Percentiles rank a stretch among this genome's conserved stretches.
Evolutionary conservation across 2,113 vertebrate genomes (phyloP).

Genomic region (Gobio gobio): DNA sequence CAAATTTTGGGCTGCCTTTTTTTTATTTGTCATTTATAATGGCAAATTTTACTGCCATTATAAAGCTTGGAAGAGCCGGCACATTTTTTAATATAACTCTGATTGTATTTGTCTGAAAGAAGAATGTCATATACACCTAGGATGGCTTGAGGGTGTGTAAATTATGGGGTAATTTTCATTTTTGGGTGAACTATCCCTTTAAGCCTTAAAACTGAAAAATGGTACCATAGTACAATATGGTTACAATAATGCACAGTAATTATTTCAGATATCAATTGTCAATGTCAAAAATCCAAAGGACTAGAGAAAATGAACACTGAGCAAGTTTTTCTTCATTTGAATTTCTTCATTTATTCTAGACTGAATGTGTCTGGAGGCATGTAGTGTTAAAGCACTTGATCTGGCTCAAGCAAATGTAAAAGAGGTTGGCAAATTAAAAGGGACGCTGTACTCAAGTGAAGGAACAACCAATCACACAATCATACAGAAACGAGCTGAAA

Average conservation of each 20-base stretch:
- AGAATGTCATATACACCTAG: no score
- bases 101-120: no score
- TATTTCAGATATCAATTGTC: not conserved
- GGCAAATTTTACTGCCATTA: no score
- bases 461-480: not conserved
- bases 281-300: not conserved
- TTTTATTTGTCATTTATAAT: no score
- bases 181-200: no score
- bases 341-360: not conserved
- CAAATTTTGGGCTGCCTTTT: no score
- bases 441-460: not conserved
- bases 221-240: not conserved
- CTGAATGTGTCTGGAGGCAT: not conserved
- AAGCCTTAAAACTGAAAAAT: not conserved
- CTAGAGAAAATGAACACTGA: not conserved
- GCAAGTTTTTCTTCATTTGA: not conserved
- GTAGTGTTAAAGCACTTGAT: slow-evolving; percentile 14
- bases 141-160: no score
- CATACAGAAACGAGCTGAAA: not conserved
- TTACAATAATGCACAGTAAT: not conserved
- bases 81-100: no score
- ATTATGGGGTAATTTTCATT: no score
- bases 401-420: not conserved
- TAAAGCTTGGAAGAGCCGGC: no score
- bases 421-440: slow-evolving; percentile 29